Evolutionary conservation across 2,113 vertebrate genomes (phyloP), one percentile per base, ranked within the genome.

Genomic region (Tyrannus savana): DNA sequence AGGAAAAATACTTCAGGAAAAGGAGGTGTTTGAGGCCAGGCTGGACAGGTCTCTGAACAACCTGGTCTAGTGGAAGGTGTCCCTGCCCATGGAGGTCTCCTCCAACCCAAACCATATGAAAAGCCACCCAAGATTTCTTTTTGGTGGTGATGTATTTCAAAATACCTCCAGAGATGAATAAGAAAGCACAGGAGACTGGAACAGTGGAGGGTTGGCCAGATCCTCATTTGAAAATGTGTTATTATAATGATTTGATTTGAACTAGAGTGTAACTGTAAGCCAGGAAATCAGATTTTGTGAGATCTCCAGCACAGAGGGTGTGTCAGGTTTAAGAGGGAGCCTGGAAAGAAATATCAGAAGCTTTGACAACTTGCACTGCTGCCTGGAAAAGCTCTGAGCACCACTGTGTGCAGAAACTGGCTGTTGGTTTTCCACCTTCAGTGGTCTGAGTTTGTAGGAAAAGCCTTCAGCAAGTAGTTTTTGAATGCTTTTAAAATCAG

Each of bases 231-330:
- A 50, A 73, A 17, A 53, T 3, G 19, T 5, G 6, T 3, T 21
- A 27, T 16, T 41, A 37, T 5, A 30, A 39, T 21, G 22, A 12
- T 22, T 49, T 68, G 33, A 23, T 66, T 55, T 42, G 11, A 44
- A 53, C 19, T 24, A 3, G 14, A 59, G 50, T 10, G 22, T 10
- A 28, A 14, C n/a, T 18, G 13, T 2, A 25, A 52, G 37, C 28
- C 66, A 33, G 46, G 52, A 60, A 31, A 24, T 6, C 2, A 0
- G 14, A 3, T 30, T 72, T 46, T 33, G n/a, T 49, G 25, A 19
- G 30, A 31, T 16, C 1, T 3, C 23, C 9, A 35, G 0, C 42
- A 12, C 3, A 4, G 28, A 24, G 23, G 10, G 28, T 7, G 33
- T 44, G 53, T 59, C 46, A 3, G 31, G 53, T n/a, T 85, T 28